phyloP scores from a whole-genome alignment of 2,797 vertebrate species.

The Bovichtus diacanthus region DNA sequence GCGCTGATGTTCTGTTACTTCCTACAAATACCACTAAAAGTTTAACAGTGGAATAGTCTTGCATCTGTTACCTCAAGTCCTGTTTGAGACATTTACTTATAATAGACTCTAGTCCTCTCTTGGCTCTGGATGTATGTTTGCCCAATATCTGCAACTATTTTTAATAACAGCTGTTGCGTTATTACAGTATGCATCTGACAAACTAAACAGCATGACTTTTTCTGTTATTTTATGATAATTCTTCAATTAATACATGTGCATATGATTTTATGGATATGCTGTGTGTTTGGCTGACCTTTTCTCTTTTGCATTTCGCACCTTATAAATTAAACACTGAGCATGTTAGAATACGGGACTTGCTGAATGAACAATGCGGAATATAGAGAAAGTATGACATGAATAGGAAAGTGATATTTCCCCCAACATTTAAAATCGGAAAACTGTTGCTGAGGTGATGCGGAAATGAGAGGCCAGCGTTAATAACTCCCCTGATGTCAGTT shows the following conservation, averaged over 20 bases:
- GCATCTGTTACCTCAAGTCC: conserved; percentile 59
- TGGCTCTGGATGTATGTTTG: conserved; percentile 9
- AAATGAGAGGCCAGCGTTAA: conserved; percentile 47
- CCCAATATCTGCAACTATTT: background rate
- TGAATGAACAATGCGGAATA: conserved; percentile 16
- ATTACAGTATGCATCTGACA: conserved; percentile 13
- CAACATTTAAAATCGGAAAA: conserved; percentile 14
- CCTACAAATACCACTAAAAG: conserved; percentile 6
- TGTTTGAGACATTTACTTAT: conserved; percentile 21
- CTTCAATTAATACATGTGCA: background rate
- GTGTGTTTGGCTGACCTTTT: background rate
- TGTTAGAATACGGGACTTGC: background rate
- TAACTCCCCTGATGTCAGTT: conserved; percentile 55
- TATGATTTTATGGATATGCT: background rate
- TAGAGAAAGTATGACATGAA: conserved; percentile 14
- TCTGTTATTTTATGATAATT: background rate
- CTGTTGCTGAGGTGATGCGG: conserved; percentile 17
- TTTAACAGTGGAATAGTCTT: conserved; percentile 28
- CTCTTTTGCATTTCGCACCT: conserved; percentile 4
- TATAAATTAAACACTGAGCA: conserved; percentile 5
- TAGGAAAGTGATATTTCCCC: background rate
- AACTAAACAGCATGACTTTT: conserved; percentile 4
- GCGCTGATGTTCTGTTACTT: conserved; percentile 15
- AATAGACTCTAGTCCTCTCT: background rate
- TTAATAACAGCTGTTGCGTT: conserved; percentile 13